Conservation (phyloP, 2,888 invertebrate species). For the Apodemia arnacis region DNA sequence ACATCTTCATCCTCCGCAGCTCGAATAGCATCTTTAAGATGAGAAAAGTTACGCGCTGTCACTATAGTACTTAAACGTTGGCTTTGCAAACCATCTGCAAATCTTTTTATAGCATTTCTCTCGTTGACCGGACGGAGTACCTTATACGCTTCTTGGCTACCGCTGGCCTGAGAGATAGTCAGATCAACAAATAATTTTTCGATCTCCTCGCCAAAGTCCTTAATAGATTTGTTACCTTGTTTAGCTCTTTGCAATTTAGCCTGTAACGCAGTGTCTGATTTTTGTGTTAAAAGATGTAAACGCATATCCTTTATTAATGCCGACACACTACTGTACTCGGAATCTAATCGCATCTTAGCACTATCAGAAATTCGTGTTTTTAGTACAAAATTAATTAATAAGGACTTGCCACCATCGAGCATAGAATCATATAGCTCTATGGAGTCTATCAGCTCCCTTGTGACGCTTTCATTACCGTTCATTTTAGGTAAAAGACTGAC, state of each 20-base stretch:
- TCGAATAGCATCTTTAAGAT: conserved; percentile 54
- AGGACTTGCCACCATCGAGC: conserved; percentile 23
- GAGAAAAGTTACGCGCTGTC: conserved; percentile 47
- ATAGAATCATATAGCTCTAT: conserved; percentile 51
- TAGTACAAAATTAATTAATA: conserved; percentile 66
- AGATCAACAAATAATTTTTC: conserved; percentile 66
- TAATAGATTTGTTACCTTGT: conserved; percentile 42
- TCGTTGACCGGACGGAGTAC: conserved; percentile 70
- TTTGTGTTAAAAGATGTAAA: conserved; percentile 46
- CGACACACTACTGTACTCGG: neutral
- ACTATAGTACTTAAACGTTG: conserved; percentile 65
- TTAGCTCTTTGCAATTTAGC: conserved; percentile 21
- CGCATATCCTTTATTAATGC: conserved; percentile 45
- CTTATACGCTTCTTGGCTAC: conserved; percentile 42
- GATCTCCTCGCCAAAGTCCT: conserved; percentile 46
- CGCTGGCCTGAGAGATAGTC: conserved; percentile 74
- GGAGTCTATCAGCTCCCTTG: conserved; percentile 42
- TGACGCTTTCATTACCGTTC: conserved; percentile 42
- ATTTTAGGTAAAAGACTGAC: conserved; percentile 47
- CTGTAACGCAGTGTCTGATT: conserved; percentile 49
- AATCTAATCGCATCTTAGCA: conserved; percentile 47
- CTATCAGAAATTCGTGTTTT: conserved; percentile 55
- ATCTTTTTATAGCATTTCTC: conserved; percentile 66
- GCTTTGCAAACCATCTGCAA: conserved; percentile 68
- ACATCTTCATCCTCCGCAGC: conserved; percentile 52